Evolutionary conservation across 2,888 invertebrate genomes (phyloP).

Genomic region (Spilosoma lubricipeda): DNA sequence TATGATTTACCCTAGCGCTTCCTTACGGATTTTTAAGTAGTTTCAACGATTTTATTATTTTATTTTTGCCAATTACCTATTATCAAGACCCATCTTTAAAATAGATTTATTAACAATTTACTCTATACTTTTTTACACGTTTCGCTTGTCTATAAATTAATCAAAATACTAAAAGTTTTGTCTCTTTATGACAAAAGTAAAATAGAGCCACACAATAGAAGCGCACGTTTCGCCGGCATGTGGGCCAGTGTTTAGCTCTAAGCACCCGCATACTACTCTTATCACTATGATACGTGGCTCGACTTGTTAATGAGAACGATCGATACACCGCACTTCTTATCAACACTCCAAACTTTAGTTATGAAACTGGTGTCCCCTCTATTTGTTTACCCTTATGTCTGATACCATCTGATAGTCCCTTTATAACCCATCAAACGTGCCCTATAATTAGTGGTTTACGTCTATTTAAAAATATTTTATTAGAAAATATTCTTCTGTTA

Average conservation of each 20-base stretch:
- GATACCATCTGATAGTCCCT: constrained; percentile 1
- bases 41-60: neutral
- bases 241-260: constrained; percentile 58
- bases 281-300: constrained; percentile 63
- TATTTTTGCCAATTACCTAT: neutral
- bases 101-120: neutral
- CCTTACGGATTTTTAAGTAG: neutral
- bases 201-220: neutral
- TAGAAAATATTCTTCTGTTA: neutral
- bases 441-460: neutral
- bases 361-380: constrained; percentile 65
- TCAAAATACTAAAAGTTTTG: neutral
- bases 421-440: neutral
- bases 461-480: neutral
- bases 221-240: constrained; percentile 44
- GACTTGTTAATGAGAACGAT: constrained; percentile 78
- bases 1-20: neutral
- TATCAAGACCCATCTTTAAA: neutral
- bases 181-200: constrained; percentile 5
- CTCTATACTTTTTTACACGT: neutral
- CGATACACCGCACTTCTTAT: constrained; percentile 70
- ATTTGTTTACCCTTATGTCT: constrained; percentile 37
- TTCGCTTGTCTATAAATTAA: neutral
- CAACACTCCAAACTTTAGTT: constrained; percentile 81
- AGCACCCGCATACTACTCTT: constrained; percentile 76